These are phyloP conservation scores for Ichneumoninae sp. DNA, from an alignment of 2,888 invertebrate species.

Conservation along the genomic window DNA sequence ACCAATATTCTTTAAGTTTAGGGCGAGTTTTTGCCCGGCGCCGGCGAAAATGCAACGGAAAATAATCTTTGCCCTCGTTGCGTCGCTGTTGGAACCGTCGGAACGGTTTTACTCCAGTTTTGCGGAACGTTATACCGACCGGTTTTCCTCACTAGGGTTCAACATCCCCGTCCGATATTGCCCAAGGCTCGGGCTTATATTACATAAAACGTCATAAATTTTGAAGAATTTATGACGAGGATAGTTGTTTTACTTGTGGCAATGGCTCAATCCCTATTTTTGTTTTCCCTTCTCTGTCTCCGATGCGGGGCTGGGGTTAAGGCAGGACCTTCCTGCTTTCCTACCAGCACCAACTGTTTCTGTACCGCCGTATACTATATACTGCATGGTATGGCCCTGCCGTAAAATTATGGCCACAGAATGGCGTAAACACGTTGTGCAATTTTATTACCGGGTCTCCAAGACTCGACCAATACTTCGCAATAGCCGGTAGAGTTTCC, in stretches of 20 bases:
- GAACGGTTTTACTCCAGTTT: conserved; percentile 59
- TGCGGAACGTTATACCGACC: conserved; percentile 46
- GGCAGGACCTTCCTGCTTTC: not conserved
- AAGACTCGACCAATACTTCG: not conserved
- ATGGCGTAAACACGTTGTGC: conserved; percentile 71
- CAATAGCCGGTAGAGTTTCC: not conserved
- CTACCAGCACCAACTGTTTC: conserved; percentile 40
- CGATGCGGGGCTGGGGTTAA: conserved; percentile 3
- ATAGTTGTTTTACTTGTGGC: conserved; percentile 41
- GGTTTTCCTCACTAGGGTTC: conserved; percentile 8
- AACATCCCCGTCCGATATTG: not conserved
- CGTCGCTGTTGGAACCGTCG: not conserved
- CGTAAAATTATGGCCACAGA: conserved; percentile 68
- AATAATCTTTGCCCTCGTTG: not conserved
- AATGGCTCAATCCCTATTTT: not conserved
- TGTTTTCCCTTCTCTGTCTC: conserved; percentile 12
- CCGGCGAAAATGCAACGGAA: conserved; percentile 30
- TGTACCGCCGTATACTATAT: conserved; percentile 33
- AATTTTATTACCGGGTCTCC: conserved; percentile 65
- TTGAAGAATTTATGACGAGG: conserved; percentile 46
- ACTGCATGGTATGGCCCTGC: conserved; percentile 43
- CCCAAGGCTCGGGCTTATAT: not conserved
- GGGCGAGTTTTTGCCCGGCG: not conserved
- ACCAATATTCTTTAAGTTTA: not conserved
- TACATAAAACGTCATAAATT: conserved; percentile 48